Base-by-base conservation (phyloP, 2,797 vertebrate species). In the Pipistrellus pygmaeus region DNA sequence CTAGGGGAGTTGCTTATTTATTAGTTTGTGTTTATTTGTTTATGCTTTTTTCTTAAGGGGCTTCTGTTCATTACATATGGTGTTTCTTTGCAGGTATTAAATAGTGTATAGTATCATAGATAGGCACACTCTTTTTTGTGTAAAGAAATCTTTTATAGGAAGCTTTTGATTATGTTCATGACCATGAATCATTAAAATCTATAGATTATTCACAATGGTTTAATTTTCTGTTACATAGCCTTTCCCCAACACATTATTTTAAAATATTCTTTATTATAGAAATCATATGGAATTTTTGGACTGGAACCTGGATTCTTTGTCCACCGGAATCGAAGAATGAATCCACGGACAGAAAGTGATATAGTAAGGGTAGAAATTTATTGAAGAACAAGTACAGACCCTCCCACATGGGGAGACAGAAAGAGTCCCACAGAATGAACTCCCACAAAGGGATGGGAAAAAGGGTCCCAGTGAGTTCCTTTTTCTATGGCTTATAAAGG, bases 131-230 rank as follows among this genome's bases (percentile, higher is more conserved):
- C 27, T 68, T 13, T 87, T 87, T 46, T 87, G 2, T 84, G 75
- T 75, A 78, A 86, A 82, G 11, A 51, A 0, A 32, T 27, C 3
- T 48, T 90, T 90, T 84, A 85, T 72, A 87, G 77, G 55, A 60
- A 60, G 48, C 7, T 91, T 10, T 95, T 89, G 1, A 76, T 73
- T 48, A 73, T 64, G 14, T 17, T 88, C 11, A 85, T 85, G 13
- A 85, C 75, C 27, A 44, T 94, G 51, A 35, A 69, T 71, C 6
- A 71, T 94, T 85, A 72, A 83, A 86, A 81, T 80, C 5, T 83
- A 60, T 60, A 64, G 15, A 83, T 80, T 93, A 89, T 64, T 66
- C 11, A 60, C 76, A 71, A 86, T 80, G 2, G 1, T 64, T 57
- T 71, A 35, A 80, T 53, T 53, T 53, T 53, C 15, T 53, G 51